Conservation (phyloP, 37 sponge, comb jelly and placozoan genomes). For the Halisarca cf. caerulea region DNA sequence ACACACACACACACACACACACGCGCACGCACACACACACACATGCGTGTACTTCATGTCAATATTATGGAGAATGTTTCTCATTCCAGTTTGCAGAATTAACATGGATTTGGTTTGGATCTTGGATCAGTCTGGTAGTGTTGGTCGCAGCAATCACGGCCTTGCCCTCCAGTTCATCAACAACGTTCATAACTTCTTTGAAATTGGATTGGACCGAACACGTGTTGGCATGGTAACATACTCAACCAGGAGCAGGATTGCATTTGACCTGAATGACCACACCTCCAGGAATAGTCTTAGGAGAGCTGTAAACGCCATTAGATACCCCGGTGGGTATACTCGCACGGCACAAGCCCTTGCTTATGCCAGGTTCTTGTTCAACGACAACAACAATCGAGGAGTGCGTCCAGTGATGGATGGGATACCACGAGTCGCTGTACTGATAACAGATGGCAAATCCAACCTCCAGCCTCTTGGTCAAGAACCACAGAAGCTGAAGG, state of each 20-base stretch:
- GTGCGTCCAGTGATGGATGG: constrained; percentile 72
- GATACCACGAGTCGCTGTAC: constrained; percentile 74
- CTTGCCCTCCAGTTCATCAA: constrained; percentile 60
- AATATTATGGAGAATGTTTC: background rate
- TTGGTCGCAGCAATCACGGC: constrained; percentile 61
- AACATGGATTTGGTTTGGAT: constrained; percentile 77
- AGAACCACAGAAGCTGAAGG: constrained; percentile 44
- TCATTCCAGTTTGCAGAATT: constrained; percentile 59
- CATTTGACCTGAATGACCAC: constrained; percentile 42
- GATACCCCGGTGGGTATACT: constrained; percentile 69
- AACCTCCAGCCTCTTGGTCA: constrained; percentile 47
- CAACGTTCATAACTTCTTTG: constrained; percentile 64
- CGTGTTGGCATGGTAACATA: constrained; percentile 62
- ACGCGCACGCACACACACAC: no score
- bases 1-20: constrained; percentile 8
- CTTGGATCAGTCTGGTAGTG: constrained; percentile 87
- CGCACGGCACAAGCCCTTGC: constrained; percentile 60
- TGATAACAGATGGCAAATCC: constrained; percentile 89
- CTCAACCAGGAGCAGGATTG: constrained; percentile 43
- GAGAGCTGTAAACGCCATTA: background rate
- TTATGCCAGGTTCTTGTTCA: constrained; percentile 30
- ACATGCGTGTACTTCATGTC: background rate
- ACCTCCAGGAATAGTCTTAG: background rate
- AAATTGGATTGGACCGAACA: constrained; percentile 48
- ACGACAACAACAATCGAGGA: constrained; percentile 42